Evolutionary conservation across 2,113 vertebrate genomes (phyloP), one percentile per base, ranked within the genome.

Genomic region (Colistium nudipinnis): DNA sequence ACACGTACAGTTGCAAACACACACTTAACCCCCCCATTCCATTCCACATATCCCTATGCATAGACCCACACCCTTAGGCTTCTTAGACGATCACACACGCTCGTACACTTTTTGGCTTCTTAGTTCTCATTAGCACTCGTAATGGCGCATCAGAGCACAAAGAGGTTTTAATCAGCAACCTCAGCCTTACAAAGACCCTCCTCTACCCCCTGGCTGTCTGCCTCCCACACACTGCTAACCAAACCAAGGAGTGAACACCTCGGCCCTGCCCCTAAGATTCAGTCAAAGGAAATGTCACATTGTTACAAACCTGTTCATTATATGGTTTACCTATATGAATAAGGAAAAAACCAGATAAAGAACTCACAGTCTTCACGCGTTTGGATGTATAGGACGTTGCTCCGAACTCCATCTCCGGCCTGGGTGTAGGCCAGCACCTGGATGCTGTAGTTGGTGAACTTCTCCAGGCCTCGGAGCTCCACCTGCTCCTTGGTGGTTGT

Each of bases 391-490:
- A 98, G 93, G 67, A 97, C 95, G 0, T 94, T 93, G 93, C 96
- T 97, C 62, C 96, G 93, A 36, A 96, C 96, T 0, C 96, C 96
- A 0, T 99, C 97, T 0, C 98, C 98, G 0, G 97, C 98, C 90
- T 98, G 98, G 0, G 97, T 99, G 89, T 96, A 99, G 0, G 98
- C 98, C 89, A 98, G 87, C 59, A 99, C 97, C 90, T 98, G 97
- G 80, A 98, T 94, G 30, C 97, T 99, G 93, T 99, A 99, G 92
- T 99, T 98, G 74, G 98, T 99, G 92, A 99, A 99, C 87, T 98
- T 99, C 92, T 98, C 97, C 87, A 99, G 91, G 39, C 95, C 94
- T 2, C 91, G 92, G 62, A 99, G 94, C 90, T 98, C 97, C 82
- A 97, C 96, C 9, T 97, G 94, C 85, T 98, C 96, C 57, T 95